Percentiles rank a stretch among this genome's conserved stretches.
These are phyloP conservation scores for Campodea augens DNA, from an alignment of 1,140 invertebrate genomes.

Conservation along the genomic window DNA sequence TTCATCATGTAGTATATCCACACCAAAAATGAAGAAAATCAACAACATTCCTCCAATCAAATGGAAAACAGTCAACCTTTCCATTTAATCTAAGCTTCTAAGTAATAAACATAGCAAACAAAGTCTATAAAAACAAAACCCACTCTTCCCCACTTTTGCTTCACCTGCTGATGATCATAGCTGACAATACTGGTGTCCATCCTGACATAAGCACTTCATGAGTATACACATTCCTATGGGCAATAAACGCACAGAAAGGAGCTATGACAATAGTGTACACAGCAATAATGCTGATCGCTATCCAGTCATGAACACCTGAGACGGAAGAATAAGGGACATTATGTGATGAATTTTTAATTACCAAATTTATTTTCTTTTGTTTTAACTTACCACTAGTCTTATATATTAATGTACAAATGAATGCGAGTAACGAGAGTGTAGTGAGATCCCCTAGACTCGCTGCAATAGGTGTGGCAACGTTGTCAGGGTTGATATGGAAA, in stretches of 20 bases:
- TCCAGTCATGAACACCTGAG: slow-evolving; percentile 32
- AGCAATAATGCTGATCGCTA: slow-evolving; percentile 41
- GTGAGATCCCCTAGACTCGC: slow-evolving; percentile 85
- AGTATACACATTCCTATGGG: slow-evolving; percentile 53
- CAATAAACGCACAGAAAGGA: slow-evolving; percentile 56
- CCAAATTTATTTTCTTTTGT: too few species aligned
- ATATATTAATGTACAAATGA: slow-evolving; percentile 50
- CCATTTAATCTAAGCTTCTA: too few species aligned
- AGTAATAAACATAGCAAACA: too few species aligned
- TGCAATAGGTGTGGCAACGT: slow-evolving; percentile 90
- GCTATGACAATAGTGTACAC: slow-evolving; percentile 41
- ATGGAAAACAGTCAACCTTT: too few species aligned
- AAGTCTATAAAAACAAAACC: too few species aligned
- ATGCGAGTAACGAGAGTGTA: slow-evolving; percentile 64
- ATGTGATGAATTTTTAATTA: too few species aligned
- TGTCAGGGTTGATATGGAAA: slow-evolving; percentile 83
- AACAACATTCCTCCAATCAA: too few species aligned
- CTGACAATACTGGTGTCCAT: slow-evolving; percentile 66
- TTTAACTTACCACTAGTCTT: slow-evolving; percentile 33
- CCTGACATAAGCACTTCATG: slow-evolving; percentile 53
- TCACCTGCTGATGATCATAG: slow-evolving; percentile 65
- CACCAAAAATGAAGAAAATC: too few species aligned
- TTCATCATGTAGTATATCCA: too few species aligned
- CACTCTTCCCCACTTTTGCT: too few species aligned
- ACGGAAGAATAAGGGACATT: too few species aligned